These are phyloP conservation scores for Ctenosaura bakeri DNA, from an alignment of 2,797 vertebrate genomes.

Conservation along the genomic window DNA sequence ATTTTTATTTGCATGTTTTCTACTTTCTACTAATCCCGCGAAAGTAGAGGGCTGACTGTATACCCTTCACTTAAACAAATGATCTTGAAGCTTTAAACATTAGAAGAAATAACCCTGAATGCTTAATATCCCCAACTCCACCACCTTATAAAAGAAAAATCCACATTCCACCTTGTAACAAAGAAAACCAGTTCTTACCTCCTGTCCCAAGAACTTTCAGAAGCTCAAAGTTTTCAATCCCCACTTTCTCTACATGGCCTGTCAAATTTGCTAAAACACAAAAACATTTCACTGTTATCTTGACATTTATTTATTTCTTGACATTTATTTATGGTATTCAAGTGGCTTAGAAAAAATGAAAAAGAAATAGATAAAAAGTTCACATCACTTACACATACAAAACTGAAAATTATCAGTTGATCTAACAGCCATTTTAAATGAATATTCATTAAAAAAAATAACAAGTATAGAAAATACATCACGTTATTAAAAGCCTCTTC, in stretches of 20 bases:
- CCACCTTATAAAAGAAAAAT: too few species aligned
- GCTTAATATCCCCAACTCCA: neutral
- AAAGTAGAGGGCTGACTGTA: neutral
- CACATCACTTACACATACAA: neutral
- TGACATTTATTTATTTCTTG: neutral
- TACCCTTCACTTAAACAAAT: neutral
- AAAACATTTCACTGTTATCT: conserved; percentile 33
- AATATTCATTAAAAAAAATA: too few species aligned
- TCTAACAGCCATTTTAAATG: too few species aligned
- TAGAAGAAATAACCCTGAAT: neutral
- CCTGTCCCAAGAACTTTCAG: conserved; percentile 98
- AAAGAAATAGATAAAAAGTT: neutral
- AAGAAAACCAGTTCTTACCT: conserved; percentile 84
- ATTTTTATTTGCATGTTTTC: too few species aligned
- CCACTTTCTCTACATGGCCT: conserved; percentile 95
- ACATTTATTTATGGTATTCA: too few species aligned
- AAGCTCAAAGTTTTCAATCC: conserved; percentile 98
- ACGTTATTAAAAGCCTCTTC: too few species aligned
- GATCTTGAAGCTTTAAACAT: neutral
- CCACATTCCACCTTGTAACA: neutral
- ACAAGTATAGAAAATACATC: too few species aligned
- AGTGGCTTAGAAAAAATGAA: neutral
- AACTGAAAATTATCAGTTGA: too few species aligned
- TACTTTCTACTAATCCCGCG: too few species aligned
- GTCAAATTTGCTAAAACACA: conserved; percentile 92